Evolutionary conservation across 2,888 invertebrate genomes (phyloP).

Genomic region (Drosophila meridiana): DNA sequence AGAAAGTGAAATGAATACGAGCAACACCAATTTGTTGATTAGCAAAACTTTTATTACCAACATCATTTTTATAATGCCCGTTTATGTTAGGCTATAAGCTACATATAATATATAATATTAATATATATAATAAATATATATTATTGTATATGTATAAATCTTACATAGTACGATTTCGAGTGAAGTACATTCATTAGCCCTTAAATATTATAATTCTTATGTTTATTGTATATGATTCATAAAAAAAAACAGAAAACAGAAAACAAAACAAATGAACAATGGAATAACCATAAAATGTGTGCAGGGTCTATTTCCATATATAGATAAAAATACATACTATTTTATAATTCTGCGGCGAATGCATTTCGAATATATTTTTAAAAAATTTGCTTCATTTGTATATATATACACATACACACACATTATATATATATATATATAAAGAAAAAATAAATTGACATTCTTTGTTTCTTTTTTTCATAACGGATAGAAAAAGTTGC

Average conservation of each 20-base stretch:
- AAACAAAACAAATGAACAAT: slow-evolving; percentile 16
- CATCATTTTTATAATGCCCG: slow-evolving; percentile 66
- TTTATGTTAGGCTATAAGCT: slow-evolving; percentile 76
- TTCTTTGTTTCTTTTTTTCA: slow-evolving; percentile 41
- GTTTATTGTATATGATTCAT: slow-evolving; percentile 50
- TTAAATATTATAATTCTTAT: slow-evolving; percentile 60
- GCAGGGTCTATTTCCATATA: slow-evolving; percentile 60
- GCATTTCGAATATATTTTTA: slow-evolving; percentile 70
- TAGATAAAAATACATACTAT: slow-evolving; percentile 42
- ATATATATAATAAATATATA: slow-evolving; percentile 42
- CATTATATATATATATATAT: background rate
- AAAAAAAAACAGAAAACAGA: slow-evolving; percentile 13
- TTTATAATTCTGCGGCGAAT: slow-evolving; percentile 41
- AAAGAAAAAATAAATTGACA: slow-evolving; percentile 36
- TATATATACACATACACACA: slow-evolving; percentile 32
- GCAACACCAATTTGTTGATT: slow-evolving; percentile 76
- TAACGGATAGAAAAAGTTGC: slow-evolving; percentile 41
- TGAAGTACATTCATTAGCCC: slow-evolving; percentile 80
- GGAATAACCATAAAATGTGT: slow-evolving; percentile 32
- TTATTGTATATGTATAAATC: slow-evolving; percentile 60
- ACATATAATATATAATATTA: slow-evolving; percentile 51
- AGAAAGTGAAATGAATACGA: slow-evolving; percentile 29
- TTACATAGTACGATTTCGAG: slow-evolving; percentile 75
- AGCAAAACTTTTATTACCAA: slow-evolving; percentile 63
- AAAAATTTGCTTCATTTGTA: slow-evolving; percentile 52